phyloP scores from a whole-genome alignment of 2,113 vertebrate species.

The Nycticryphes semicollaris region DNA sequence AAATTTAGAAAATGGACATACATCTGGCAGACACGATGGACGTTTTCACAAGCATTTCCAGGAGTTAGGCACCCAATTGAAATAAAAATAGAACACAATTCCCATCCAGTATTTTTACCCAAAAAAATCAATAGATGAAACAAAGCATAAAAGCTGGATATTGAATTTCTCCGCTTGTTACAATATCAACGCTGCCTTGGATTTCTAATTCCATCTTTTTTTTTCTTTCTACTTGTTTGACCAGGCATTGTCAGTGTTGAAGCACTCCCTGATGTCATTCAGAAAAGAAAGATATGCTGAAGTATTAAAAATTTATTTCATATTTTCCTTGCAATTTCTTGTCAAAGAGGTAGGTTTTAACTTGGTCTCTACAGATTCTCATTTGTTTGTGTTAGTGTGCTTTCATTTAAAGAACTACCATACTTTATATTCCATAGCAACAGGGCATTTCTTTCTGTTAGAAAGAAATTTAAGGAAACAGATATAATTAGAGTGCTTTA shows the following conservation, averaged over 20 bases:
- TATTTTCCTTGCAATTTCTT: conserved; percentile 70
- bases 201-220: not conserved
- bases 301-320: conserved; percentile 64
- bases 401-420: not conserved
- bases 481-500: not conserved
- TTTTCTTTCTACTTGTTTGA: not conserved
- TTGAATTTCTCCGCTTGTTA: not conserved
- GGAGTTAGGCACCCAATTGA: not conserved
- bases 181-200: not conserved
- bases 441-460: not conserved
- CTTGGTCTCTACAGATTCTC: too few relatives aligned
- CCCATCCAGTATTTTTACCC: not conserved
- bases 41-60: not conserved
- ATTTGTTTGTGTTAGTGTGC: not conserved
- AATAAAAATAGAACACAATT: not conserved
- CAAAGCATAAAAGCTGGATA: not conserved
- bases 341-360: conserved; percentile 59
- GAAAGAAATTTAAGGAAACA: not conserved
- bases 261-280: conserved; percentile 59
- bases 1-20: not conserved
- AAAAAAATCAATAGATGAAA: not conserved
- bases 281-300: not conserved
- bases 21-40: not conserved
- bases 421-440: not conserved
- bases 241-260: conserved; percentile 59